A percentile compares a stretch with the other conserved stretches of the same genome.
Conservation (phyloP, 2,888 invertebrate species). For the Ormyrus nitidulus region DNA sequence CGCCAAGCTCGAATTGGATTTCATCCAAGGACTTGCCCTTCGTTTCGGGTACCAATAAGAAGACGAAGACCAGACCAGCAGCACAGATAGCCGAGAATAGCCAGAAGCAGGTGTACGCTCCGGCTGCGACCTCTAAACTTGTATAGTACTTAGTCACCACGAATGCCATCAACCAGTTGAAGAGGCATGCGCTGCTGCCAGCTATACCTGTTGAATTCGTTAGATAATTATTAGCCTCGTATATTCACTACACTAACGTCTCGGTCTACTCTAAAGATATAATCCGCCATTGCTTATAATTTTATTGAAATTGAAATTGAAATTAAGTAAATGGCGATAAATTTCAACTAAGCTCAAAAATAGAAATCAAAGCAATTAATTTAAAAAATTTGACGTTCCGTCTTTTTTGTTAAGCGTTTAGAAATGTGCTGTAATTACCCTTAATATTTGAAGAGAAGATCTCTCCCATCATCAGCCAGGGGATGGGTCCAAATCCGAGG, state of each 20-base stretch:
- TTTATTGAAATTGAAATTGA: neutral
- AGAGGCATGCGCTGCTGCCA: constrained; percentile 86
- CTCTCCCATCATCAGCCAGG: constrained; percentile 91
- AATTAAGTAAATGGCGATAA: neutral
- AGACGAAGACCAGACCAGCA: constrained; percentile 82
- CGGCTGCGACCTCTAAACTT: constrained; percentile 78
- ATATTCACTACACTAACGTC: too few relatives aligned
- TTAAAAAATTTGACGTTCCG: neutral
- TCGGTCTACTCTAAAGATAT: too few relatives aligned
- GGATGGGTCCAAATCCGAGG: constrained; percentile 91
- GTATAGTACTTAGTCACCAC: constrained; percentile 86
- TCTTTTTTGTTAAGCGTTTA: too few relatives aligned
- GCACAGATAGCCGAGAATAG: constrained; percentile 83
- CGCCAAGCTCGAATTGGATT: constrained; percentile 74
- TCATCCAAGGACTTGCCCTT: constrained; percentile 76
- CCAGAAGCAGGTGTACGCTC: constrained; percentile 84
- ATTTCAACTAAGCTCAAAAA: neutral
- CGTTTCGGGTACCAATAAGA: constrained; percentile 80
- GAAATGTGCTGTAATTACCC: constrained; percentile 69
- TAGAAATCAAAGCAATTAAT: neutral
- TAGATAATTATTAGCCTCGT: too few relatives aligned
- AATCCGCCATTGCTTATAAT: too few relatives aligned
- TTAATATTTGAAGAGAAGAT: constrained; percentile 88
- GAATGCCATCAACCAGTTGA: constrained; percentile 90
- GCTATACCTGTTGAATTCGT: constrained; percentile 75